phyloP scores from a whole-genome alignment of 2,888 invertebrate species.

The Athetis lepigone region DNA sequence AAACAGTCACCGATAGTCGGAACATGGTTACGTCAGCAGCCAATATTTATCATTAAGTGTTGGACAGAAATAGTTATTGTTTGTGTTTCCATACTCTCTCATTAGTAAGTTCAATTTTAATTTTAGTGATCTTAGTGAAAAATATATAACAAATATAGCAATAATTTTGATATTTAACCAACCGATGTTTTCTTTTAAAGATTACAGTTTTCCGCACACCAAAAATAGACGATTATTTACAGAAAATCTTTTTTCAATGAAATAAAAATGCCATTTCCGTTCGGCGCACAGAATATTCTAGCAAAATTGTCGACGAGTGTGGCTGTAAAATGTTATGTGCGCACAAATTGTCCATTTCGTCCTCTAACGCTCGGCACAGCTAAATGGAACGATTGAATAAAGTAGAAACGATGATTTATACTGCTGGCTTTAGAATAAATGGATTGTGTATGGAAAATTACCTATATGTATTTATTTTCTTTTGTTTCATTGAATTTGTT shows the following conservation, averaged over 20 bases:
- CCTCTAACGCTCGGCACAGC: conserved; percentile 28
- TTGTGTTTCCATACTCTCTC: no score
- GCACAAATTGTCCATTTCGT: conserved; percentile 69
- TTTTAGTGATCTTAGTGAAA: no score
- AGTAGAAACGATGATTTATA: conserved; percentile 20
- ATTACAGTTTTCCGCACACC: not conserved
- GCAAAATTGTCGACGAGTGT: conserved; percentile 50
- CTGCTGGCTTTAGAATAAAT: not conserved
- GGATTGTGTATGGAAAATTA: not conserved
- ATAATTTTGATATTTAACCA: not conserved
- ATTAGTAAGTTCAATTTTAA: no score
- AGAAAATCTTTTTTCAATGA: conserved; percentile 9
- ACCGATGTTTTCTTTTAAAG: not conserved
- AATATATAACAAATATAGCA: no score
- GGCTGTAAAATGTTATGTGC: conserved; percentile 69
- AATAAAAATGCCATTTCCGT: conserved; percentile 5
- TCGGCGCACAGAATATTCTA: conserved; percentile 27
- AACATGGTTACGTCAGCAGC: no score
- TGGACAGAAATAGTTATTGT: no score
- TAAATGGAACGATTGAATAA: conserved; percentile 31
- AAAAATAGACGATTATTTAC: not conserved
- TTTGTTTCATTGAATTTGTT: not conserved
- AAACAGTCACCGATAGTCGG: no score
- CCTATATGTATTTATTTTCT: not conserved
- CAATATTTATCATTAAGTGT: no score